Evolutionary conservation across 2,797 vertebrate genomes (phyloP).

Genomic region (Orientallactaga sibirica): DNA sequence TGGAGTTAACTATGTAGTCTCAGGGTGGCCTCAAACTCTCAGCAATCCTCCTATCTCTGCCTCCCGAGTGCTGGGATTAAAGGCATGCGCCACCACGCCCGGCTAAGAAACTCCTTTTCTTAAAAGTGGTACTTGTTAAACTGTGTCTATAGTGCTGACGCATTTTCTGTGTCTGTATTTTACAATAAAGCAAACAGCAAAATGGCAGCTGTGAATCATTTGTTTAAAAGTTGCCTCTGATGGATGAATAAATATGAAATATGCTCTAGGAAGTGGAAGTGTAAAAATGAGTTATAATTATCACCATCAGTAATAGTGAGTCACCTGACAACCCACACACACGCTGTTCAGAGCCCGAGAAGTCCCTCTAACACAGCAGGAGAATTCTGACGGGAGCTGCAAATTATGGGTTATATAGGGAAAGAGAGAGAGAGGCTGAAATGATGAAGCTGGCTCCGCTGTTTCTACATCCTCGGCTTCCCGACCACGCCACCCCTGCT

Average conservation of each 20-base stretch:
- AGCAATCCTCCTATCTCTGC: too few relatives aligned
- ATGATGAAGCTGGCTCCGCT: neutral
- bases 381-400: neutral
- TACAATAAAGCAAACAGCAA: constrained; percentile 32
- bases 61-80: too few relatives aligned
- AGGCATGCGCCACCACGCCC: too few relatives aligned
- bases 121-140: constrained; percentile 40
- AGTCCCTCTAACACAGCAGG: neutral
- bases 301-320: constrained; percentile 41
- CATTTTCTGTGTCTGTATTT: neutral
- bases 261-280: constrained; percentile 18
- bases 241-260: constrained; percentile 43
- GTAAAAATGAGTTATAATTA: constrained; percentile 58
- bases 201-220: constrained; percentile 54
- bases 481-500: neutral
- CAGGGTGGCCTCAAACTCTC: too few relatives aligned
- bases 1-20: too few relatives aligned
- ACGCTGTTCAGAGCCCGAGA: neutral
- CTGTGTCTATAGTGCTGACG: neutral
- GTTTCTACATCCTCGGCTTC: neutral
- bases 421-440: neutral
- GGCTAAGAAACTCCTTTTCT: constrained; percentile 34
- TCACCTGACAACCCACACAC: constrained; percentile 25
- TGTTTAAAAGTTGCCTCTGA: constrained; percentile 60
- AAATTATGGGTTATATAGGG: neutral